These are phyloP conservation scores for Pitangus sulphuratus DNA, from an alignment of 2,797 vertebrate genomes.

Conservation along the genomic window DNA sequence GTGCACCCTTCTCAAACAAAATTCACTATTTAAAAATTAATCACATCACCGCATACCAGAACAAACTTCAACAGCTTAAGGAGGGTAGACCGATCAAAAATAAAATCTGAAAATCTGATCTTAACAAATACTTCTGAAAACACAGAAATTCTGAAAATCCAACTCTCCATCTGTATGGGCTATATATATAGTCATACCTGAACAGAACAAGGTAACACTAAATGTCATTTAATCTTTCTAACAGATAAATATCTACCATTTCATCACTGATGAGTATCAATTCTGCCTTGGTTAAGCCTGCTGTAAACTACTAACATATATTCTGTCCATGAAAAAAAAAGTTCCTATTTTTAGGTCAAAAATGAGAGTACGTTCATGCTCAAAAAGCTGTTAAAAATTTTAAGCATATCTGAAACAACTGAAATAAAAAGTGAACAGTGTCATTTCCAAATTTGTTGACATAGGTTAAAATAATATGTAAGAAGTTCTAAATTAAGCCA, in stretches of 20 bases:
- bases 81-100: background rate
- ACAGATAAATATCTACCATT: background rate
- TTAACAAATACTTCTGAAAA: background rate
- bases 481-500: background rate
- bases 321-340: background rate
- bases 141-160: background rate
- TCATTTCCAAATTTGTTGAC: background rate
- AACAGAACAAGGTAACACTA: background rate
- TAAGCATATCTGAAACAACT: background rate
- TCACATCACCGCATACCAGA: accelerated
- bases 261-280: background rate
- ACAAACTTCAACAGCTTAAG: background rate
- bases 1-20: background rate
- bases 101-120: background rate
- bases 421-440: background rate
- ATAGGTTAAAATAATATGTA: background rate
- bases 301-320: background rate
- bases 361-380: background rate
- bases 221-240: background rate
- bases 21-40: background rate
- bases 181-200: background rate
- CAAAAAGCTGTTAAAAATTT: background rate
- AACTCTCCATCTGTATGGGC: background rate
- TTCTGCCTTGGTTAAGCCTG: background rate
- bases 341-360: background rate